A percentile compares a stretch with the other conserved stretches of the same genome.
Conservation (phyloP, 2,797 vertebrate genomes). For the Amphiprion clarkii region DNA sequence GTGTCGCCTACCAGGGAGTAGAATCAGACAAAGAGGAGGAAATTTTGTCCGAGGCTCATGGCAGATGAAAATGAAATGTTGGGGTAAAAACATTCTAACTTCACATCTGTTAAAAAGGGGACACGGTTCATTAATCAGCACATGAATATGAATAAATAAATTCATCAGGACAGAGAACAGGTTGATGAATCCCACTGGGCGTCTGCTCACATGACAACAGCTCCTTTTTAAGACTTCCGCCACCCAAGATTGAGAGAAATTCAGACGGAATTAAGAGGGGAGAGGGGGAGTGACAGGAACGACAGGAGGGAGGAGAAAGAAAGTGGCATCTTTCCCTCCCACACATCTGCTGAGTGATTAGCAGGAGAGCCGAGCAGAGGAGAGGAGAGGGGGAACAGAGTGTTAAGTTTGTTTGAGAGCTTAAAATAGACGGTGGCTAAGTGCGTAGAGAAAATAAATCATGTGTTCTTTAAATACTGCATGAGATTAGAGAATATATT, state of each 20-base stretch:
- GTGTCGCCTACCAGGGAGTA: too few relatives aligned
- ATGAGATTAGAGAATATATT: slow-evolving; percentile 62
- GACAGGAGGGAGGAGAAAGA: slow-evolving; percentile 61
- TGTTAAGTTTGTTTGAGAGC: slow-evolving; percentile 29
- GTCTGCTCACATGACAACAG: slow-evolving; percentile 45
- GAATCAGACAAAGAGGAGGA: not conserved
- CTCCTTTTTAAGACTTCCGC: slow-evolving; percentile 31
- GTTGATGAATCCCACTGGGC: slow-evolving; percentile 39
- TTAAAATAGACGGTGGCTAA: slow-evolving; percentile 29
- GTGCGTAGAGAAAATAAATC: slow-evolving; percentile 54
- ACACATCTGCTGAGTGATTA: slow-evolving; percentile 65
- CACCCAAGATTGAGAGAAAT: slow-evolving; percentile 25
- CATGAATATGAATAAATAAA: slow-evolving; percentile 44
- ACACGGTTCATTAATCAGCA: slow-evolving; percentile 42
- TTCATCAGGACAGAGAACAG: slow-evolving; percentile 38
- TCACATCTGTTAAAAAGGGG: slow-evolving; percentile 34
- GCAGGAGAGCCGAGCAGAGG: slow-evolving; percentile 18
- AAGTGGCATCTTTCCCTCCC: slow-evolving; percentile 54
- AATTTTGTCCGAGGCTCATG: slow-evolving; percentile 9
- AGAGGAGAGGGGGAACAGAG: slow-evolving; percentile 7
- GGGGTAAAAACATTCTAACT: not conserved
- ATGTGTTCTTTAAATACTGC: slow-evolving; percentile 64
- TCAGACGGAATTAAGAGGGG: slow-evolving; percentile 47
- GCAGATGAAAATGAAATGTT: slow-evolving; percentile 9
- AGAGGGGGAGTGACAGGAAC: slow-evolving; percentile 57